These are phyloP conservation scores for Hippocampus guttulatus DNA, from an alignment of 2,113 vertebrate genomes.

Conservation along the genomic window DNA sequence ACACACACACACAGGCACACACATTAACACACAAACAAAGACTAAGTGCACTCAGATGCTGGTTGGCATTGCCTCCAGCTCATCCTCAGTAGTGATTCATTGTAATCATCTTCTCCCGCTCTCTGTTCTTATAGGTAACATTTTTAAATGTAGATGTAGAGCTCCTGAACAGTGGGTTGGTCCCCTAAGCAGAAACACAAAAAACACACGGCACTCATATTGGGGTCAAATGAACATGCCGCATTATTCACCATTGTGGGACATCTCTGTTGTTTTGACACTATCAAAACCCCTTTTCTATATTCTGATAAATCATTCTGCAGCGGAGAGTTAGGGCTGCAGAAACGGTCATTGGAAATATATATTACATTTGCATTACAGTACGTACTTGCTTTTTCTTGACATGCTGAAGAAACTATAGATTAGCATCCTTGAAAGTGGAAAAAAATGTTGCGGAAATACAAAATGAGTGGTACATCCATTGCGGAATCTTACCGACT, in stretches of 20 bases:
- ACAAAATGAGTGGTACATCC: no score
- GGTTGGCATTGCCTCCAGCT: conserved; percentile 38
- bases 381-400: not conserved
- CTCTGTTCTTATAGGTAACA: conserved; percentile 85
- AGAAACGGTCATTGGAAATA: no score
- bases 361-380: no score
- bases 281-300: not conserved
- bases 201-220: conserved; percentile 9
- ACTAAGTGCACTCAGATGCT: conserved; percentile 51
- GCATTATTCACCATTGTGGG: not conserved
- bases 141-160: conserved; percentile 97
- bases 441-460: no score
- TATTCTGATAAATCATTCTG: not conserved
- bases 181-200: conserved; percentile 75
- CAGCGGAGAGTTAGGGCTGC: no score
- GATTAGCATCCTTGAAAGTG: not conserved
- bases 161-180: conserved; percentile 92
- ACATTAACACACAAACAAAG: conserved; percentile 19
- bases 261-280: not conserved
- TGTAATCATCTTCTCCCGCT: conserved; percentile 71
- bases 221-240: not conserved
- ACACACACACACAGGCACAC: not conserved
- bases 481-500: conserved; percentile 75
- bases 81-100: conserved; percentile 65
- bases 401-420: not conserved